A percentile compares a stretch with the other conserved stretches of the same genome.
These are phyloP conservation scores for Drosophila quinaria DNA, from an alignment of 2,888 invertebrate species.

Conservation along the genomic window DNA sequence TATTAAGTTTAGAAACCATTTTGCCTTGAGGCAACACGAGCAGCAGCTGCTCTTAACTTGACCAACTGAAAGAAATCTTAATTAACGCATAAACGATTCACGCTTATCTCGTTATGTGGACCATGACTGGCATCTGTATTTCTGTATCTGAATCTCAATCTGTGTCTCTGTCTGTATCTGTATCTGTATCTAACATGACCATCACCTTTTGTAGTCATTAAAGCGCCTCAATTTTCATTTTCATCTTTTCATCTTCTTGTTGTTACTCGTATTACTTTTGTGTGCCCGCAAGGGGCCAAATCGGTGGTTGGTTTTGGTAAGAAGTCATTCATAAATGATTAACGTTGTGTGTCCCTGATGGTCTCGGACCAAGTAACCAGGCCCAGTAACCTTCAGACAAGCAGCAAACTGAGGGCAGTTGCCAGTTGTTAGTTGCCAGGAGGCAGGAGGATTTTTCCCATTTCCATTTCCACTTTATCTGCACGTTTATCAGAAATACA, in stretches of 20 bases:
- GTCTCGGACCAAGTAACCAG: constrained; percentile 1
- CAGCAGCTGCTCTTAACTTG: constrained; percentile 22
- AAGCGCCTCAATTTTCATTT: constrained; percentile 62
- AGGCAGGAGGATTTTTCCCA: constrained; percentile 29
- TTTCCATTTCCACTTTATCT: constrained; percentile 48
- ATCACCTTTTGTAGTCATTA: constrained; percentile 67
- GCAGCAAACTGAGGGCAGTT: constrained; percentile 37
- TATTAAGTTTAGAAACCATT: neutral
- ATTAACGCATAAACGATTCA: constrained; percentile 70
- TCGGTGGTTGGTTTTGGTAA: constrained; percentile 35
- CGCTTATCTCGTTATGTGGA: constrained; percentile 64
- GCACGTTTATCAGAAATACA: constrained; percentile 51
- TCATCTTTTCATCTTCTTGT: constrained; percentile 9
- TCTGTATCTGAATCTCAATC: constrained; percentile 7
- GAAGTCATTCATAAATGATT: constrained; percentile 76
- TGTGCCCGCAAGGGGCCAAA: constrained; percentile 36
- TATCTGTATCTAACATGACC: constrained; percentile 34
- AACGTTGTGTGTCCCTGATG: constrained; percentile 52
- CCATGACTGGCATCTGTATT: constrained; percentile 34
- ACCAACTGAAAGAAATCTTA: constrained; percentile 68
- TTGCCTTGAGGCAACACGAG: constrained; percentile 9
- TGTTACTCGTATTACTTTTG: constrained; percentile 10
- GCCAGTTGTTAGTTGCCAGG: constrained; percentile 24
- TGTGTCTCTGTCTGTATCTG: constrained; percentile 18
- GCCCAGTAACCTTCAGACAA: constrained; percentile 45